Evolutionary conservation across 2,113 vertebrate genomes (phyloP).

Genomic region (Prionailurus bengalensis): DNA sequence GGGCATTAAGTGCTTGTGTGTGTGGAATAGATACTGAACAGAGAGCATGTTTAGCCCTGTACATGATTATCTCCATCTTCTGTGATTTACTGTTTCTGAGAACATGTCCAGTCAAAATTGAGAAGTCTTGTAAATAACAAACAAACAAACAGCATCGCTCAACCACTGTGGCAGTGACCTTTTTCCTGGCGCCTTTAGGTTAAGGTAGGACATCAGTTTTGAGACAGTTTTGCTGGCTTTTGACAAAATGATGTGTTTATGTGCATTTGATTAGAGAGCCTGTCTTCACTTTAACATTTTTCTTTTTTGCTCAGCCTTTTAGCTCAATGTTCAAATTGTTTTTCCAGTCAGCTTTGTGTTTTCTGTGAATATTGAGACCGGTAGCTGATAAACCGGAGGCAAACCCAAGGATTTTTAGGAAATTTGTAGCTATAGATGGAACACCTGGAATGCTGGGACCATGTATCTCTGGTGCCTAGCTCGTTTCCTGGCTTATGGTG

Average conservation of each 20-base stretch:
- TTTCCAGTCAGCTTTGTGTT: constrained; percentile 31
- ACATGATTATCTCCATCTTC: not conserved
- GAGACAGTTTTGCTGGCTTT: not conserved
- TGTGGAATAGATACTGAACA: not conserved
- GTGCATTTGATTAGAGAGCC: not conserved
- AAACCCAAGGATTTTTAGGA: not conserved
- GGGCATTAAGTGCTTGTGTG: not conserved
- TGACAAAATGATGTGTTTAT: not conserved
- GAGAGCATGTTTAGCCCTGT: not conserved
- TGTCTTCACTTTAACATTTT: not conserved
- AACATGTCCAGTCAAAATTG: not conserved
- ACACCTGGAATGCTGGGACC: not conserved
- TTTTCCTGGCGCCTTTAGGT: not conserved
- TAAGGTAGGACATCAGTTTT: not conserved
- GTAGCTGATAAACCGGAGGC: not conserved
- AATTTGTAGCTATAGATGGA: not conserved
- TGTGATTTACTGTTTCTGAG: not conserved
- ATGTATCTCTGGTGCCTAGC: too few relatives aligned
- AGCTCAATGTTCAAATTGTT: not conserved
- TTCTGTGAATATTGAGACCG: not conserved
- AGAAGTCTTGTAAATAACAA: not conserved
- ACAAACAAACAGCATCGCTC: not conserved
- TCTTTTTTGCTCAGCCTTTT: not conserved
- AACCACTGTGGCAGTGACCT: not conserved
- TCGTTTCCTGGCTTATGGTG: not conserved